phyloP scores from a whole-genome alignment of 2,113 vertebrate genomes.

The Tychaedon coryphoeus region DNA sequence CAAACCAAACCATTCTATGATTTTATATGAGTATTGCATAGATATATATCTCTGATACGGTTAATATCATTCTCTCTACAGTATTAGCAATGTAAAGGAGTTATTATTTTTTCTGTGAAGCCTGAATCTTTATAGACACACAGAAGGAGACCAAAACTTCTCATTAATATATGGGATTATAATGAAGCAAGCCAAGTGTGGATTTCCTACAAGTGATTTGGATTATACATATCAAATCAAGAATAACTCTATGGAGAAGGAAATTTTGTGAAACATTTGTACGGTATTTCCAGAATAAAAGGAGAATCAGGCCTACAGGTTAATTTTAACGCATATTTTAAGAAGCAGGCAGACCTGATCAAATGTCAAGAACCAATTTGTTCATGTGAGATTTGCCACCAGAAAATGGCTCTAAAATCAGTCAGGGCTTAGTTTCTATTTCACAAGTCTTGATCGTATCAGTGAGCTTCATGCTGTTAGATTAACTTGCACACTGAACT shows the following conservation, averaged over 20 bases:
- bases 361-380: conserved; percentile 40
- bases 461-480: background rate
- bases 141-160: background rate
- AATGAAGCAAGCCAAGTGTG: background rate
- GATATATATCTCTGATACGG: background rate
- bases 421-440: conserved; percentile 30
- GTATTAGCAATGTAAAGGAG: background rate
- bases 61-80: background rate
- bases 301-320: background rate
- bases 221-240: background rate
- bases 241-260: background rate
- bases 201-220: background rate
- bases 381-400: conserved; percentile 10
- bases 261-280: background rate
- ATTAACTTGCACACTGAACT: conserved; percentile 35
- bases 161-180: background rate
- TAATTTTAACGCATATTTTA: background rate
- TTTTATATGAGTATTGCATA: background rate
- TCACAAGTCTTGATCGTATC: conserved; percentile 43
- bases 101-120: background rate
- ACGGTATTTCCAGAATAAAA: background rate
- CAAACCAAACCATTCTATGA: background rate
- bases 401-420: background rate
- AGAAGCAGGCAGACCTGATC: background rate
- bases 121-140: background rate